Evolutionary conservation across 2,113 vertebrate genomes (phyloP), one percentile per base, ranked within the genome.

Genomic region (Archocentrus centrarchus): DNA sequence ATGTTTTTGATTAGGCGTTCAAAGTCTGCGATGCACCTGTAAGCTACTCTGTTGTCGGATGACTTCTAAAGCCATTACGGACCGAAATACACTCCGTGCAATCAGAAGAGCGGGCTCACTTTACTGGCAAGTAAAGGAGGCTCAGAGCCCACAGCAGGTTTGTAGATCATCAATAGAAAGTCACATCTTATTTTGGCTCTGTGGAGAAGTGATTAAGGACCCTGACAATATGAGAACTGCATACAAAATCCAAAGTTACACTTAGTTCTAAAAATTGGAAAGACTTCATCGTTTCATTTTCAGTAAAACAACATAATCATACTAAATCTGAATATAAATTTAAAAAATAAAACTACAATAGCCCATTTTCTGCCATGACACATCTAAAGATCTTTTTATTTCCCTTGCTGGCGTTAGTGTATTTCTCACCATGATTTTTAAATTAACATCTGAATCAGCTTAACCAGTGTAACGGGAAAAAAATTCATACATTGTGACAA

Each of bases 11-110:
- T 82, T 62, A 73, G 79, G 78, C 75, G 75, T 77, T 79, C 2
- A 6, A 77, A 76, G 79, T 80, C 15, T 53, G 75, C 22, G 82
- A 85, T 64, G 75, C 81, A 78, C 68, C 86, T 61, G 11, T 27
- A 11, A 61, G 59, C 60, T 75, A 11, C 53, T 70, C 41, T 61
- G 39, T n/a, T 66, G 68, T 47, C 62, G 44, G 75, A 47, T 59
- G 77, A 85, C 81, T 70, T 73, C 78, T 75, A 63, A 90, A 76
- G 15, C 83, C 47, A 87, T 89, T 89, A 90, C 55, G 10, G 79
- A 27, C 79, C 22, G 22, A 83, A 84, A 86, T 41, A 70, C 44
- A 13, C 76, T 80, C 24, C 66, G 32, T 85, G 64, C 70, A 82
- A 39, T 84, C 88, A 53, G 47, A 59, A 57, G 58, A 86, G 73